Evolutionary conservation across 2,113 vertebrate species (phyloP).

Genomic region (Athene cunicularia): DNA sequence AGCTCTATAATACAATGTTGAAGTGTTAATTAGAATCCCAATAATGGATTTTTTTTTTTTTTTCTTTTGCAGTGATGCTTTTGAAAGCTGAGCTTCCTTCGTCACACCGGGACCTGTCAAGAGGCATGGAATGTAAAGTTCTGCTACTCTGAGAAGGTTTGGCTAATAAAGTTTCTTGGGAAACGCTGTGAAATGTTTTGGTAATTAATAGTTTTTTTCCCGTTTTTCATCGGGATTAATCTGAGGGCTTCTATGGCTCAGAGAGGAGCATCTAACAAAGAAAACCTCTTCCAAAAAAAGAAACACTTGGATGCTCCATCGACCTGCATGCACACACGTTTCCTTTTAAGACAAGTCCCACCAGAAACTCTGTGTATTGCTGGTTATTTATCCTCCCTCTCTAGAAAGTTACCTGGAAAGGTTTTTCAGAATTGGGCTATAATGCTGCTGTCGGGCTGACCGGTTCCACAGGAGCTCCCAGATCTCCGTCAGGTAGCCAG

Average conservation of each 20-base stretch:
- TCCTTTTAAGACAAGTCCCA: neutral
- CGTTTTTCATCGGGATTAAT: neutral
- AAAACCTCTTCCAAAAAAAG: neutral
- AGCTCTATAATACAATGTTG: neutral
- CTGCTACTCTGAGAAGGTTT: neutral
- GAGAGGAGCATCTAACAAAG: neutral
- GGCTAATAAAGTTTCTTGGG: neutral
- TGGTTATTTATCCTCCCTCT: neutral
- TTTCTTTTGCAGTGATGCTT: neutral
- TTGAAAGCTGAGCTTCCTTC: neutral
- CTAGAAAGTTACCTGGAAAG: neutral
- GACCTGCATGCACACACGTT: accelerated
- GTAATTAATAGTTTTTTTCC: neutral
- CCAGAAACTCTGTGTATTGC: neutral
- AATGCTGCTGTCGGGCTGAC: neutral
- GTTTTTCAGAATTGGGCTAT: neutral
- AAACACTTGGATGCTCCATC: neutral
- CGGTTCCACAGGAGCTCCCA: neutral
- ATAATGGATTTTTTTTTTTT: neutral
- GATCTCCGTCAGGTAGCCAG: neutral
- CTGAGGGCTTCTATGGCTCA: neutral
- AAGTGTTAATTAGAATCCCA: constrained; percentile 1
- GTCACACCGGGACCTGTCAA: neutral
- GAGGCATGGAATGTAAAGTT: neutral
- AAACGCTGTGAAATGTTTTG: neutral